Conservation (phyloP, 1,140 invertebrate genomes). For the Scaptomyza graminum region DNA sequence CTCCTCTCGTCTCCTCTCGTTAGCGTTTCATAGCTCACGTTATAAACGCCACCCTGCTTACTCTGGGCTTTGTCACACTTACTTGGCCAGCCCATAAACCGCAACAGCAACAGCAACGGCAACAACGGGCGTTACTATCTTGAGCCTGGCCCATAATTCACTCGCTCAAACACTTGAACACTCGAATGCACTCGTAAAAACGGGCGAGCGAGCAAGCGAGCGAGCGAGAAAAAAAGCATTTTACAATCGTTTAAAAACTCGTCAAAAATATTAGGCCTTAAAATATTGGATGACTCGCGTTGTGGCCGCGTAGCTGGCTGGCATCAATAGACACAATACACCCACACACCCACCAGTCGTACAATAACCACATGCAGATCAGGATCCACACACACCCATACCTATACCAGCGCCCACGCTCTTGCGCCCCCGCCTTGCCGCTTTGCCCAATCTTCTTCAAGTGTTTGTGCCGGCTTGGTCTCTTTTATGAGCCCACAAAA, state of each 20-base stretch:
- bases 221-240: constrained; percentile 63
- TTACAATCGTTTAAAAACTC: constrained; percentile 83
- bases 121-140: constrained; percentile 47
- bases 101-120: constrained; percentile 34
- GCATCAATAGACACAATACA: constrained; percentile 45
- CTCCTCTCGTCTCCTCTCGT: too few species aligned
- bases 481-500: constrained; percentile 80
- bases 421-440: constrained; percentile 20
- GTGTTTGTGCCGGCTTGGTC: constrained; percentile 41
- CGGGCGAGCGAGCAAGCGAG: constrained; percentile 49
- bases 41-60: constrained; percentile 68
- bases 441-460: background rate
- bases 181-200: constrained; percentile 62
- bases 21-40: constrained; percentile 69
- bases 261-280: constrained; percentile 83
- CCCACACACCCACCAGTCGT: constrained; percentile 16
- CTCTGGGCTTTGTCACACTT: constrained; percentile 61
- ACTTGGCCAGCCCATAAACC: constrained; percentile 52
- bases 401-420: constrained; percentile 20
- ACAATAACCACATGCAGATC: constrained; percentile 19
- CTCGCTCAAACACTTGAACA: constrained; percentile 66
- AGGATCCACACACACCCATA: constrained; percentile 37
- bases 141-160: constrained; percentile 71
- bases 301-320: constrained; percentile 32
- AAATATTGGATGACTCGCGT: constrained; percentile 77